These are phyloP conservation scores for Oophaga sylvatica DNA, from an alignment of 2,797 vertebrate species.

Conservation along the genomic window DNA sequence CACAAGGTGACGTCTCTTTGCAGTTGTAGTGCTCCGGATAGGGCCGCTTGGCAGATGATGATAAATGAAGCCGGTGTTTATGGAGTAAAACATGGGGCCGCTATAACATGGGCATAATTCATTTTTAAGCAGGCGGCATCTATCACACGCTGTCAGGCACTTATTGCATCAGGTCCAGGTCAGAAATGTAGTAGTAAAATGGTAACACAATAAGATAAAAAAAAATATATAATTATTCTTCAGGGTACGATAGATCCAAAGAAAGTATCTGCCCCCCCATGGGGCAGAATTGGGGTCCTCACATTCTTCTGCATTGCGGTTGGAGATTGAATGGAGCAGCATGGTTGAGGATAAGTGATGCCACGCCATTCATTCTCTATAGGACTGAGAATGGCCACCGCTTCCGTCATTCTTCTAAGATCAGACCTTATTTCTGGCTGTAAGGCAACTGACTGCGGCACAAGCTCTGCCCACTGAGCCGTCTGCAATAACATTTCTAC, in stretches of 20 bases:
- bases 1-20: conserved; percentile 3
- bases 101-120: conserved; percentile 24
- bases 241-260: background rate
- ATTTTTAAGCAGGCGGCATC: conserved; percentile 9
- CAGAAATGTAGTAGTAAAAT: background rate
- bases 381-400: too few species aligned
- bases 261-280: background rate
- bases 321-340: too few species aligned
- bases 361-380: too few species aligned
- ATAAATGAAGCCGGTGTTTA: conserved; percentile 10
- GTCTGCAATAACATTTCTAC: background rate
- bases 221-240: background rate
- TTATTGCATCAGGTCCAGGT: background rate
- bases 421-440: too few species aligned
- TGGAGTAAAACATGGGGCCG: background rate
- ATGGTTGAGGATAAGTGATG: too few species aligned
- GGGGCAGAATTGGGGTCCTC: too few species aligned
- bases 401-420: too few species aligned
- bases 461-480: background rate
- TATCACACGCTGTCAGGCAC: background rate
- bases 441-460: background rate
- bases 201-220: background rate
- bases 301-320: too few species aligned
- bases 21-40: background rate
- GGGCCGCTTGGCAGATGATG: background rate